Percentiles rank a stretch among this genome's conserved stretches.
Evolutionary conservation across 2,888 invertebrate species (phyloP).

Genomic region (Blastobasis adustella): DNA sequence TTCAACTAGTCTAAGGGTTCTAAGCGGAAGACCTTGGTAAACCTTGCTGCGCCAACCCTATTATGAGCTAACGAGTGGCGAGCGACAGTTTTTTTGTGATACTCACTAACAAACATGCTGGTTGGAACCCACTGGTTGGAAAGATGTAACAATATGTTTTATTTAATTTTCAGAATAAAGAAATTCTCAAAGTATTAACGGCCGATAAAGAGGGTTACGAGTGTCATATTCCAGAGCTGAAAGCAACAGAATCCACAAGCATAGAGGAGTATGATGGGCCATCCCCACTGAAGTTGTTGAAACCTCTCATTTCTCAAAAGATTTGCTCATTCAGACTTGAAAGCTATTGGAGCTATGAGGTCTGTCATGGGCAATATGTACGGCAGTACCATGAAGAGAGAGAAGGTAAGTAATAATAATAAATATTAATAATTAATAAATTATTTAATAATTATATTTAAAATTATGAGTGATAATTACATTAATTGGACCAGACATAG

Average conservation of each 20-base stretch:
- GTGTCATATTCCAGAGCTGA: conserved; percentile 84
- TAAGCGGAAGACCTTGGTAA: no score
- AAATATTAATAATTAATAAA: not conserved
- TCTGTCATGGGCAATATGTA: conserved; percentile 94
- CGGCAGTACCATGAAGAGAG: conserved; percentile 97
- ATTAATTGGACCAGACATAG: not conserved
- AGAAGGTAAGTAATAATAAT: conserved; percentile 71
- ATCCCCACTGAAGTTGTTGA: conserved; percentile 84
- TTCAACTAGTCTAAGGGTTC: no score
- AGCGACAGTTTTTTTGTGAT: not conserved
- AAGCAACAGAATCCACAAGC: conserved; percentile 66
- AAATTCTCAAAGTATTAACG: conserved; percentile 81
- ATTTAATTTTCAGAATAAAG: conserved; percentile 37
- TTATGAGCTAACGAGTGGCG: no score
- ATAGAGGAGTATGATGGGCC: conserved; percentile 81
- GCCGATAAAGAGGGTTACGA: conserved; percentile 87
- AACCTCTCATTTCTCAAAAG: conserved; percentile 83
- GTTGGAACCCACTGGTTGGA: not conserved
- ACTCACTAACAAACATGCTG: not conserved
- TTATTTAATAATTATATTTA: not conserved
- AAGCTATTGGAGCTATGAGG: conserved; percentile 97
- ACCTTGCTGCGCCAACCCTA: no score
- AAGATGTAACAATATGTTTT: no score
- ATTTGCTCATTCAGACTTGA: conserved; percentile 91
- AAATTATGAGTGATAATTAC: not conserved